Base-by-base conservation (phyloP, 2,797 vertebrate species). In the Brachyalestes nurse region DNA sequence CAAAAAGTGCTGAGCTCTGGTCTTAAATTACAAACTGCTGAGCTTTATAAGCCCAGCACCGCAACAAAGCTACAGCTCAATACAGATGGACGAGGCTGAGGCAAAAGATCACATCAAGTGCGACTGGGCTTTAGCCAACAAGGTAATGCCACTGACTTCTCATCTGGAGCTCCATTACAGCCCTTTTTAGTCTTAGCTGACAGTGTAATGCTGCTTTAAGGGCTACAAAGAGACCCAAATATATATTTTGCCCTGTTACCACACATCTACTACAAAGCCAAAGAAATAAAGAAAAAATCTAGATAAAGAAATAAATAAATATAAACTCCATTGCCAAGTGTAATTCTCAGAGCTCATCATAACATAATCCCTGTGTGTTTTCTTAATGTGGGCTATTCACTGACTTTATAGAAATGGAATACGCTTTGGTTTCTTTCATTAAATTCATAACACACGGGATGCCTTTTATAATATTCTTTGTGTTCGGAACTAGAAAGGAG, bases 1-100 rank as follows among this genome's bases (percentile, higher is more conserved):
- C 87, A 83, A 85, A 80, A 90, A 89, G 80, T 84, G 85, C 85
- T 86, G 90, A 88, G 84, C 83, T 70, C 82, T 58, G 78, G 72
- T 58, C 78, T 51, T 66, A 80, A 77, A 86, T 89, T 85, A 79
- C 83, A 87, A 34, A 57, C 69, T 81, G 72, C 85, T 84, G 83
- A 90, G 85, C 72, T 83, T 81, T 6, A 85, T 80, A 88, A 82
- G 77, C 88, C 77, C 82, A 86, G 70, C 76, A 79, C 72, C 61
- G 75, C 71, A 19, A 40, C 69, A 1, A 49, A 45, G 82, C 75
- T 66, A 89, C 55, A 79, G 83, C 87, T 90, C 87, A 90, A 89
- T 90, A 91, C 88, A 82, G 71, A 73, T 60, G 85, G 73, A 67
- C 83, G 73, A 86, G 83, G 82, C 76, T 75, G 55, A 40, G 65